These are phyloP conservation scores for Eurois occulta DNA, from an alignment of 2,888 invertebrate species.

Conservation along the genomic window DNA sequence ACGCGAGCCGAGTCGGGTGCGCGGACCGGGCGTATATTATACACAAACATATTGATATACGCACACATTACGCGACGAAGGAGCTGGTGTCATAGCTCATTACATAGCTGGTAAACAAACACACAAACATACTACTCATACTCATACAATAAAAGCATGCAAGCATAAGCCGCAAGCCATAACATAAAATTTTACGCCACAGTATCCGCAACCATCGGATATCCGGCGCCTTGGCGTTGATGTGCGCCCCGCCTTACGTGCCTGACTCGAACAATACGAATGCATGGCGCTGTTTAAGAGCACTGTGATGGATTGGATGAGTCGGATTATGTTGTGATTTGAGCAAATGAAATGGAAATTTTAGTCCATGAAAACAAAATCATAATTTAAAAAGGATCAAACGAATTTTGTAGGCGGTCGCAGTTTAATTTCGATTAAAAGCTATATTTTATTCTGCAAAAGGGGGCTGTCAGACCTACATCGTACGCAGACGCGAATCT, in stretches of 20 bases:
- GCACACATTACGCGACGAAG: not conserved
- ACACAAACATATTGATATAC: not conserved
- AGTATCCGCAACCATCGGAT: conserved; percentile 32
- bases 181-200: conserved; percentile 29
- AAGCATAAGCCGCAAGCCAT: conserved; percentile 34
- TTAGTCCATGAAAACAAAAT: not conserved
- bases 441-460: no score
- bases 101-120: not conserved
- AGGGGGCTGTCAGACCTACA: no score
- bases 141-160: conserved; percentile 11
- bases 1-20: not conserved
- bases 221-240: conserved; percentile 14
- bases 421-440: no score
- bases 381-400: not conserved
- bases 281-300: not conserved
- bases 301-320: not conserved
- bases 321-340: not conserved
- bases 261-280: not conserved
- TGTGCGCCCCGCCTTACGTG: conserved; percentile 21
- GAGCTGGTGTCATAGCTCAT: not conserved
- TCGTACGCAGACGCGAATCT: not conserved
- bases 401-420: not conserved
- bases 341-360: not conserved
- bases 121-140: not conserved
- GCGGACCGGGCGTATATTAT: not conserved